Base-by-base conservation (phyloP, 2,797 vertebrate species). In the Mus caroli region DNA sequence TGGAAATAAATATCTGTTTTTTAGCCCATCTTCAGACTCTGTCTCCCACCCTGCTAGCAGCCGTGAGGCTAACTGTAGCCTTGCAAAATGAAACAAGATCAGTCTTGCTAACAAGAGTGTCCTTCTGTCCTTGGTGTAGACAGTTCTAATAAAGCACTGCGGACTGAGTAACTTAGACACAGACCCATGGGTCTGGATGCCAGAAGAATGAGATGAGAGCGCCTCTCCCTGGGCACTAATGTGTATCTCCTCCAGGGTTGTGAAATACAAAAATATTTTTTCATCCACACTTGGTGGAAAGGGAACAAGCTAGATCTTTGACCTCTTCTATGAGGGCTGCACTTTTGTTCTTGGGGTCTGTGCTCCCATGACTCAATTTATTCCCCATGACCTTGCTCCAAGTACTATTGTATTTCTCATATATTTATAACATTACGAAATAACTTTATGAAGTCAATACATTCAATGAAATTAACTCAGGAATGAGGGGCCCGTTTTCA, bases 31-130 rank as follows among this genome's bases (percentile, higher is more conserved):
- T 80, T 15, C 17, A 62, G 20, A 31, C 62, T 92, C 26, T 26
- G 31, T 50, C 12, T 87, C 82, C 82, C 12, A 79, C 71, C 28
- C 37, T 83, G 15, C 94, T 90, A 80, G 89, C 2, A 50, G 60
- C 19, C 4, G 17, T 79, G 24, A 73, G 3, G 64, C 87, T 92
- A 89, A 86, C 76, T 37, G 37, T 20, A 83, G 14, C 14, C 60
- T 79, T 52, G 43, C 31, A 80, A 84, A n/a, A 78, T 73, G n/a
- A 93, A 93, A 67, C 40, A 40, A 92, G 34, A 77, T 31, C 79
- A 62, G 46, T 58, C 67, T 76, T 56, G 20, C 12, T 90, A 86
- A 46, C 6, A 89, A 86, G 91, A 62, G 11, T 31, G 40, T 12
- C 50, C 10, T 50, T 31, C 1, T 64, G 28, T 11, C 28, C 58